Conservation (phyloP, 2,888 invertebrate species). For the Disparrhopalites patrizii region DNA sequence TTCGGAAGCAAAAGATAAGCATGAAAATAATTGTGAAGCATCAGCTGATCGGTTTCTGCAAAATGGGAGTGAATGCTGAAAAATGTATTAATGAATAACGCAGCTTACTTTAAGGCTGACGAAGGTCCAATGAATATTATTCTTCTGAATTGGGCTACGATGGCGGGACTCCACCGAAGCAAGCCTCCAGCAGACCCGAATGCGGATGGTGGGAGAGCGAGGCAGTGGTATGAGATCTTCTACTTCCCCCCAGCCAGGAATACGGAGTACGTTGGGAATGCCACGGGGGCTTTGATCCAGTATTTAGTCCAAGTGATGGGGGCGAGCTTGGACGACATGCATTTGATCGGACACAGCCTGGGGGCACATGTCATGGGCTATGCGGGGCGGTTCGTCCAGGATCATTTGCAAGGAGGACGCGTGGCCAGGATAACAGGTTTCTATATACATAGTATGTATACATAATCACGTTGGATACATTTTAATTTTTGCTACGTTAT, state of each 20-base stretch:
- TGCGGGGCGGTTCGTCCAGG: background rate
- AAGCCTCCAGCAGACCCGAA: background rate
- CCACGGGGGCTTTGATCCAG: background rate
- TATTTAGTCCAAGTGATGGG: background rate
- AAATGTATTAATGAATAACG: background rate
- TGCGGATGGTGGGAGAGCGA: too few species aligned
- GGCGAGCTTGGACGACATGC: background rate
- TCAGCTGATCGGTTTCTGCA: too few species aligned
- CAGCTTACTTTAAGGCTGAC: background rate
- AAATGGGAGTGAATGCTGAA: too few species aligned
- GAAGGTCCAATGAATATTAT: constrained; percentile 1
- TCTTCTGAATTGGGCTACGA: background rate
- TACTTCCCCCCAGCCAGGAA: constrained; percentile 5
- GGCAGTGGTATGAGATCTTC: background rate
- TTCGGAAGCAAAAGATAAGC: too few species aligned
- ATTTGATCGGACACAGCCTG: constrained; percentile 15
- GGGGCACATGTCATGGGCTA: constrained; percentile 7
- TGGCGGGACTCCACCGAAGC: background rate
- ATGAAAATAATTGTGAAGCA: too few species aligned
- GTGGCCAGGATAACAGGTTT: background rate
- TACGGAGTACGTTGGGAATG: background rate
- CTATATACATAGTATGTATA: too few species aligned
- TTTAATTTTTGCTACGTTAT: too few species aligned
- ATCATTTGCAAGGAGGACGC: background rate
- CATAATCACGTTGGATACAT: too few species aligned